These are phyloP conservation scores for Papilio polyxenes DNA, from an alignment of 1,140 invertebrate species.

Conservation along the genomic window DNA sequence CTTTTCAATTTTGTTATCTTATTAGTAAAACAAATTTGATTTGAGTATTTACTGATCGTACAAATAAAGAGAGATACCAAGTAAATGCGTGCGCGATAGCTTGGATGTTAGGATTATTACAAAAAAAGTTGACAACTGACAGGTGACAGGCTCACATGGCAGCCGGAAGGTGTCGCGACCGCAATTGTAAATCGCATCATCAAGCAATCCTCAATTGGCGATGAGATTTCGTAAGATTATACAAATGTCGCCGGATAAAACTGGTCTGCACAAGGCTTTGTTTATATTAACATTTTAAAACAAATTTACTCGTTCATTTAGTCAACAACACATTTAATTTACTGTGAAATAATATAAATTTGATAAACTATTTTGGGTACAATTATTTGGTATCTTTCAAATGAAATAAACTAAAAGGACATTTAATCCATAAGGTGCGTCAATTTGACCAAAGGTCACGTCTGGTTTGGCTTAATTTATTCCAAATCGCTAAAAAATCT, in stretches of 20 bases:
- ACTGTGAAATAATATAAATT: too few species aligned
- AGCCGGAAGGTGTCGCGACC: conserved; percentile 17
- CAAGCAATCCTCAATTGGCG: conserved; percentile 20
- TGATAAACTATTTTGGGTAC: too few species aligned
- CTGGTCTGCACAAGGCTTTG: conserved; percentile 9
- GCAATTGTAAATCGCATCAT: conserved; percentile 21
- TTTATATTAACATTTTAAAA: not conserved
- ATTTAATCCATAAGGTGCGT: not conserved
- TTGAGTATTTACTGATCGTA: not conserved
- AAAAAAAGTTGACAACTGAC: not conserved
- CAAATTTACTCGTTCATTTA: not conserved
- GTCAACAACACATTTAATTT: not conserved
- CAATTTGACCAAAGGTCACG: not conserved
- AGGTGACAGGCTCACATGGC: not conserved
- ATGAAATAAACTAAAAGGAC: not conserved
- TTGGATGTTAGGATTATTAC: not conserved
- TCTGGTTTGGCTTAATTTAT: not conserved
- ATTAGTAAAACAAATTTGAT: not conserved
- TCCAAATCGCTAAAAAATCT: not conserved
- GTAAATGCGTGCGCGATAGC: not conserved
- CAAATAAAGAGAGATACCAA: not conserved
- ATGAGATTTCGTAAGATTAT: not conserved
- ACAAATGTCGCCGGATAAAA: not conserved
- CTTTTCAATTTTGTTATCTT: not conserved
- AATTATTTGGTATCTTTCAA: too few species aligned